phyloP scores from a whole-genome alignment of 2,888 invertebrate species.

The Phalera bucephala region DNA sequence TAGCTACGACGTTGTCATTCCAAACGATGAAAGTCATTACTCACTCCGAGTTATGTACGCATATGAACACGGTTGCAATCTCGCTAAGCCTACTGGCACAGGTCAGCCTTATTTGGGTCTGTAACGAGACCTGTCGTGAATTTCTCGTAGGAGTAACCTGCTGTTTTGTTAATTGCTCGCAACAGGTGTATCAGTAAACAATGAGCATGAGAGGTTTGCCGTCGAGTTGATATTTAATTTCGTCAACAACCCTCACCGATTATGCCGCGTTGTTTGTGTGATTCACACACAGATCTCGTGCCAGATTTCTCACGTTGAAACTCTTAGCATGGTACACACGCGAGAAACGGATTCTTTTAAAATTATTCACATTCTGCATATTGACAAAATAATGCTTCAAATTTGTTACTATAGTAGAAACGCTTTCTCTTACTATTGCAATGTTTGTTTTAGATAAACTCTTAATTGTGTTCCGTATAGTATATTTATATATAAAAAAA shows the following conservation, averaged over 20 bases:
- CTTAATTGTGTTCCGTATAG: conserved; percentile 20
- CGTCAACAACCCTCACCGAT: conserved; percentile 24
- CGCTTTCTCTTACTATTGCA: too few species aligned
- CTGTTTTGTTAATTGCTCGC: conserved; percentile 39
- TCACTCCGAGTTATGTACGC: conserved; percentile 35
- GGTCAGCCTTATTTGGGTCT: conserved; percentile 56
- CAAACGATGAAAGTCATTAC: conserved; percentile 75
- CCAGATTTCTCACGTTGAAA: conserved; percentile 54
- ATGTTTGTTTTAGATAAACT: too few species aligned
- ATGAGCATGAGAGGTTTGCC: conserved; percentile 16
- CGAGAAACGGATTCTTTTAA: conserved; percentile 41
- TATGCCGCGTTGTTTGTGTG: conserved; percentile 37
- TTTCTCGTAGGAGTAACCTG: conserved; percentile 55
- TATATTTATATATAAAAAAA: background rate
- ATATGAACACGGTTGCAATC: conserved; percentile 42
- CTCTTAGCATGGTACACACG: conserved; percentile 40
- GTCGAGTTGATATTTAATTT: conserved; percentile 15
- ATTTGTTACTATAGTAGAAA: too few species aligned
- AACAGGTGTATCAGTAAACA: conserved; percentile 19
- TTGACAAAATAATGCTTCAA: conserved; percentile 30
- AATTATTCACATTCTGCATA: conserved; percentile 41
- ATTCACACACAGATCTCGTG: conserved; percentile 52
- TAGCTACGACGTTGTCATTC: conserved; percentile 68
- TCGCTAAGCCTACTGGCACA: conserved; percentile 45
- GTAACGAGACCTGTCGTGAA: conserved; percentile 44